phyloP scores from a whole-genome alignment of 2,113 vertebrate species.

The Acrocephalus arundinaceus region DNA sequence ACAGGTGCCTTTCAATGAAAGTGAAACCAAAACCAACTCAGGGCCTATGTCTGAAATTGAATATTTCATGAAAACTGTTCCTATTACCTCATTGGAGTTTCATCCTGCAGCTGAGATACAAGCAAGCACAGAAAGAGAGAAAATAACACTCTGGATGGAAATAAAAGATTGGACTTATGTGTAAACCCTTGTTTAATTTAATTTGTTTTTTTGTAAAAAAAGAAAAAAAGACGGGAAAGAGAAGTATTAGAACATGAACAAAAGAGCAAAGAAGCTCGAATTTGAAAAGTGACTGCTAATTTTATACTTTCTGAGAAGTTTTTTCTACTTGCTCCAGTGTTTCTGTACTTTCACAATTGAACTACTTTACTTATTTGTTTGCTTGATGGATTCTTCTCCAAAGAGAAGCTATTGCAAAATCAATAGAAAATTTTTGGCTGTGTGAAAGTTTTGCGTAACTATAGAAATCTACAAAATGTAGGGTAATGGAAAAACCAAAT shows the following conservation, averaged over 20 bases:
- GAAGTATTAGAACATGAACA: background rate
- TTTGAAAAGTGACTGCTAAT: background rate
- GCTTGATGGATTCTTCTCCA: background rate
- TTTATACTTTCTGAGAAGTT: background rate
- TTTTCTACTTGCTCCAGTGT: background rate
- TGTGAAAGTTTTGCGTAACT: background rate
- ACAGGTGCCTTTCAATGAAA: background rate
- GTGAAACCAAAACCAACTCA: background rate
- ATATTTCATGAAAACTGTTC: background rate
- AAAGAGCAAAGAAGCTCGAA: background rate
- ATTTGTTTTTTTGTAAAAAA: background rate
- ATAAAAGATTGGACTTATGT: background rate
- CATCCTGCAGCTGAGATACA: background rate
- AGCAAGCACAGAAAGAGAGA: background rate
- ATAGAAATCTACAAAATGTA: background rate
- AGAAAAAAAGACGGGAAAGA: background rate
- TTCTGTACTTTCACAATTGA: background rate
- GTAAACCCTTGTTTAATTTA: background rate
- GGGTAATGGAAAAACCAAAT: background rate
- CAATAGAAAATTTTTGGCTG: background rate
- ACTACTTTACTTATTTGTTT: background rate
- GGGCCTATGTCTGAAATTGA: background rate
- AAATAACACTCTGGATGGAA: background rate
- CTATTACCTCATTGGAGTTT: background rate
- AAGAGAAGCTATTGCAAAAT: conserved; percentile 10